Evolutionary conservation across 2,113 vertebrate genomes (phyloP).

Genomic region (Pelecanus crispus): DNA sequence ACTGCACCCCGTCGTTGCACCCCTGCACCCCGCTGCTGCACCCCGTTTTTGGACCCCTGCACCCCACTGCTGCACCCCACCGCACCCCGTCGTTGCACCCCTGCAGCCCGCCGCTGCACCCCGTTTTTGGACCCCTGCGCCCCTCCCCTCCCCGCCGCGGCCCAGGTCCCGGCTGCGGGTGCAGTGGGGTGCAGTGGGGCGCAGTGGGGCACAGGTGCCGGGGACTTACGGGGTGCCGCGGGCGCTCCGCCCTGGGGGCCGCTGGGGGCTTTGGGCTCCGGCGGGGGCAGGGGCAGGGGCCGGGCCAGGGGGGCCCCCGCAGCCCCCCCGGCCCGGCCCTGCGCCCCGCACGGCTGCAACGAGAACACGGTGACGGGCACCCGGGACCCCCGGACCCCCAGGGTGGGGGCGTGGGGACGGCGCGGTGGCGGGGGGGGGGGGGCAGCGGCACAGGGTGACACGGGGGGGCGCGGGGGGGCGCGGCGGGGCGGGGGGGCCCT

Average conservation of each 20-base stretch:
- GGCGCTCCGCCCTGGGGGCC: constrained; percentile 92
- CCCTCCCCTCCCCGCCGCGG: neutral
- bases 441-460: neutral
- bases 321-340: constrained; percentile 97
- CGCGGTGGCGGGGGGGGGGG: neutral
- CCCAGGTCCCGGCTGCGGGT: neutral
- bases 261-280: constrained; percentile 97
- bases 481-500: neutral
- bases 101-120: neutral
- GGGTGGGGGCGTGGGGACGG: neutral
- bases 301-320: constrained; percentile 95
- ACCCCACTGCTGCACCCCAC: neutral
- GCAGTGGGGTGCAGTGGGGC: neutral
- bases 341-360: constrained; percentile 96
- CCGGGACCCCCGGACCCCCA: neutral
- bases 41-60: no score
- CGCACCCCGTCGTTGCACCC: neutral
- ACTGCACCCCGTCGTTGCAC: no score
- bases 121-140: no score
- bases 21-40: neutral
- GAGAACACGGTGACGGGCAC: constrained; percentile 90
- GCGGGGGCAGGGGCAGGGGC: constrained; percentile 96
- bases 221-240: constrained; percentile 50
- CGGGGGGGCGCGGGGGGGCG: neutral
- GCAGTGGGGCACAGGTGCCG: neutral